Evolutionary conservation across 2,888 invertebrate genomes (phyloP).

Genomic region (Elgonia sp.): DNA sequence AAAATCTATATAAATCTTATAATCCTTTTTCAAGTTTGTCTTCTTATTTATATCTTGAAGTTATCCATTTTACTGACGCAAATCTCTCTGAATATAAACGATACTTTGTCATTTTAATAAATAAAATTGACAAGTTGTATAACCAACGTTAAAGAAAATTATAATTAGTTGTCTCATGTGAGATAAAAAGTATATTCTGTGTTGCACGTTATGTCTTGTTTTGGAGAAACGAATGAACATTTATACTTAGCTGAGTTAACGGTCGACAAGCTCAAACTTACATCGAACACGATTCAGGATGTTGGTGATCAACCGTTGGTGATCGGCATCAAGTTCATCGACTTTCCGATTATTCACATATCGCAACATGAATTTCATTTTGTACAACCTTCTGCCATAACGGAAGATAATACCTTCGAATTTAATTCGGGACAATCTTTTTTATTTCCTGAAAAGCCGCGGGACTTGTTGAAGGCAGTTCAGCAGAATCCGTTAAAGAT

Average conservation of each 20-base stretch:
- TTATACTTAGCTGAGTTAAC: conserved; percentile 84
- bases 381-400: conserved; percentile 69
- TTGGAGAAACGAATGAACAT: conserved; percentile 83
- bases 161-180: conserved; percentile 51
- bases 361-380: conserved; percentile 82
- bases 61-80: no score
- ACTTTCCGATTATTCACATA: conserved; percentile 84
- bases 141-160: conserved; percentile 42
- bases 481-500: conserved; percentile 81
- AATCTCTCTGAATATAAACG: not conserved
- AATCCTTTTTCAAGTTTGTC: not conserved
- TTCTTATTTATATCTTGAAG: not conserved
- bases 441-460: conserved; percentile 83
- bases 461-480: conserved; percentile 82
- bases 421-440: conserved; percentile 83
- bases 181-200: conserved; percentile 26
- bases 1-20: no score
- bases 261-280: conserved; percentile 82
- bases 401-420: conserved; percentile 76
- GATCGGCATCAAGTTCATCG: conserved; percentile 84
- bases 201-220: conserved; percentile 82
- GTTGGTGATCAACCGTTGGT: conserved; percentile 79
- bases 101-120: conserved; percentile 55
- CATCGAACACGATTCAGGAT: conserved; percentile 80
- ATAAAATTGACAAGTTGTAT: conserved; percentile 64